These are phyloP conservation scores for Rhabdomys pumilio DNA, from an alignment of 2,797 vertebrate species.

Conservation along the genomic window DNA sequence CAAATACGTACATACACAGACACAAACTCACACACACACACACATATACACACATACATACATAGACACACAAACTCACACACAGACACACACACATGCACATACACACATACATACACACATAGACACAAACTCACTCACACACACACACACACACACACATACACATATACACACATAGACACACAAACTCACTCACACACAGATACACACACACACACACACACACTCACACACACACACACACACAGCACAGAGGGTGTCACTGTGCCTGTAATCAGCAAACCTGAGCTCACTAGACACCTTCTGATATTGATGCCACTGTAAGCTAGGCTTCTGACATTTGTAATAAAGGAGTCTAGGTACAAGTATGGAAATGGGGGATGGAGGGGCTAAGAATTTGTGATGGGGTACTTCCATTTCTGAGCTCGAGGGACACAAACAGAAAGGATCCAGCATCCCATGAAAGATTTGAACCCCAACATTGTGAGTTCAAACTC, in stretches of 20 bases:
- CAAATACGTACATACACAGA: background rate
- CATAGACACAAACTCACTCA: background rate
- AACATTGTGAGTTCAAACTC: background rate
- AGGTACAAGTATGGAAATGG: accelerated
- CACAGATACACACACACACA: background rate
- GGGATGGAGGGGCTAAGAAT: background rate
- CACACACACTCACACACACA: background rate
- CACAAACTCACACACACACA: too few relatives aligned
- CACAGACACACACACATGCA: too few relatives aligned
- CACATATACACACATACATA: too few relatives aligned
- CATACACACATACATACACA: too few relatives aligned
- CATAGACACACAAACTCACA: too few relatives aligned
- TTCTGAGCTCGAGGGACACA: background rate
- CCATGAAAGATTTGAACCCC: background rate
- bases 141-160: background rate
- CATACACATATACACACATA: background rate
- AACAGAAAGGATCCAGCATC: too few relatives aligned
- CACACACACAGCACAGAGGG: background rate
- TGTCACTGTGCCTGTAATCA: background rate
- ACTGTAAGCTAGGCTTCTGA: background rate
- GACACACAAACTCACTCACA: background rate
- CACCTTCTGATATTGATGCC: background rate
- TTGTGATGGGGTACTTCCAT: background rate
- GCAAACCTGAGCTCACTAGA: background rate
- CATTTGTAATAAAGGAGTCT: background rate